phyloP scores from a whole-genome alignment of 2,797 vertebrate genomes.

The Euthynnus affinis region DNA sequence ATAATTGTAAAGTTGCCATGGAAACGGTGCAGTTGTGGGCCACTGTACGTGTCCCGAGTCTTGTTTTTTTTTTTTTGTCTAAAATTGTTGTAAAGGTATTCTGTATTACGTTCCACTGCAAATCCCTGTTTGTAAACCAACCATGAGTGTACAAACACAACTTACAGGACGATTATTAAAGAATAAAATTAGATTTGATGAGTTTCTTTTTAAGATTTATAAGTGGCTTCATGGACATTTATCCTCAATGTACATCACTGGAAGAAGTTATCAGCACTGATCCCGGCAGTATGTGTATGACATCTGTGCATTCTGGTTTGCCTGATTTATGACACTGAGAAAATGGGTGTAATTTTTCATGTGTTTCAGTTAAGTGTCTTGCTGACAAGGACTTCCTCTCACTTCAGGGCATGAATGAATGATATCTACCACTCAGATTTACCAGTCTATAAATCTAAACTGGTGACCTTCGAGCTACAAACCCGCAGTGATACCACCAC shows the following conservation, averaged over 20 bases:
- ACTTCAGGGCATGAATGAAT: constrained; percentile 9
- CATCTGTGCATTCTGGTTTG: constrained; percentile 8
- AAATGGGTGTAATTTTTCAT: not conserved
- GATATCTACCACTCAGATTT: constrained; percentile 18
- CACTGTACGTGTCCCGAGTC: too few species aligned
- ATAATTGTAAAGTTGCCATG: too few species aligned
- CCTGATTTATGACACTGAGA: constrained; percentile 12
- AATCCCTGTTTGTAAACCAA: not conserved
- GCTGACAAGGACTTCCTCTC: constrained; percentile 16
- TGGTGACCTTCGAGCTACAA: constrained; percentile 3
- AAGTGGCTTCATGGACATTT: not conserved
- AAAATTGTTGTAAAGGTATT: not conserved
- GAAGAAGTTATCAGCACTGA: not conserved
- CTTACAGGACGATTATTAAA: too few species aligned
- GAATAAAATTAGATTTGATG: too few species aligned
- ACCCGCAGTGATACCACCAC: constrained; percentile 2
- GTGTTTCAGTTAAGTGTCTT: not conserved
- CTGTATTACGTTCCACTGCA: too few species aligned
- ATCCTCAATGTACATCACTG: not conserved
- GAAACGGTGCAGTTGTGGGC: too few species aligned
- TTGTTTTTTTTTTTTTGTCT: not conserved
- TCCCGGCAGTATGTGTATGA: constrained; percentile 9
- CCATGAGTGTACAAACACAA: too few species aligned
- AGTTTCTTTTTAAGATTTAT: too few species aligned
- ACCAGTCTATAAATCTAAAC: not conserved